Conservation (phyloP, 2,888 invertebrate species). For the Phyllotreta cruciferae region DNA sequence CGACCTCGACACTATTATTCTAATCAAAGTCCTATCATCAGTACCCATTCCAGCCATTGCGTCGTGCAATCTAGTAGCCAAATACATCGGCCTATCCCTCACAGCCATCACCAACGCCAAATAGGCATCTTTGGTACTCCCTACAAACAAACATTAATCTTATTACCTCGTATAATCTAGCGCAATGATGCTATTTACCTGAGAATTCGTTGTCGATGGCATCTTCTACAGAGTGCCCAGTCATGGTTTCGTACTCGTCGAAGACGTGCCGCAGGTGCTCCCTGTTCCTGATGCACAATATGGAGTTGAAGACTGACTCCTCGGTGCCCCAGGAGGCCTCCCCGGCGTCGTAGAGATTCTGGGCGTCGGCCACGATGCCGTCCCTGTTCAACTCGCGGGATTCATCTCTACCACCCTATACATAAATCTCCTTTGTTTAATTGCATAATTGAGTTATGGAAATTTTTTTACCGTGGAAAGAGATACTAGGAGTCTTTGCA, state of each 20-base stretch:
- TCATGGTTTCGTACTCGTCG: constrained; percentile 75
- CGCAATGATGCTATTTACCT: constrained; percentile 59
- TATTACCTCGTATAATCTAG: not conserved
- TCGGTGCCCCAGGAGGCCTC: constrained; percentile 74
- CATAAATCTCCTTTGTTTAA: constrained; percentile 10
- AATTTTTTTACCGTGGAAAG: constrained; percentile 65
- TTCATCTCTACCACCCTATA: constrained; percentile 80
- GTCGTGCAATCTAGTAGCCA: constrained; percentile 83
- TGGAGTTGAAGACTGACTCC: constrained; percentile 83
- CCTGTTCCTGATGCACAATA: constrained; percentile 80
- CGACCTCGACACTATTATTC: constrained; percentile 82
- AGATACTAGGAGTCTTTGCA: constrained; percentile 86
- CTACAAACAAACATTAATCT: constrained; percentile 50
- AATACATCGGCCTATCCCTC: constrained; percentile 78
- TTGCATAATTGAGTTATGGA: not conserved
- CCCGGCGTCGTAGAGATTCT: constrained; percentile 79
- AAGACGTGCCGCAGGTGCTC: constrained; percentile 66
- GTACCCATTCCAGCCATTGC: constrained; percentile 91
- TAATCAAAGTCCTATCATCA: constrained; percentile 83
- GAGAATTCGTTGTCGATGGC: constrained; percentile 81
- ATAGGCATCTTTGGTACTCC: constrained; percentile 78
- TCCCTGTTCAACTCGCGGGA: constrained; percentile 74
- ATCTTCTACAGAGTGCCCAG: constrained; percentile 79
- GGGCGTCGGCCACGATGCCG: constrained; percentile 81
- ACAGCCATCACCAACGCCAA: constrained; percentile 75